Percentiles rank a stretch among this genome's conserved stretches.
These are phyloP conservation scores for Tursiops truncatus DNA, from an alignment of 2,113 vertebrate species.

Conservation along the genomic window DNA sequence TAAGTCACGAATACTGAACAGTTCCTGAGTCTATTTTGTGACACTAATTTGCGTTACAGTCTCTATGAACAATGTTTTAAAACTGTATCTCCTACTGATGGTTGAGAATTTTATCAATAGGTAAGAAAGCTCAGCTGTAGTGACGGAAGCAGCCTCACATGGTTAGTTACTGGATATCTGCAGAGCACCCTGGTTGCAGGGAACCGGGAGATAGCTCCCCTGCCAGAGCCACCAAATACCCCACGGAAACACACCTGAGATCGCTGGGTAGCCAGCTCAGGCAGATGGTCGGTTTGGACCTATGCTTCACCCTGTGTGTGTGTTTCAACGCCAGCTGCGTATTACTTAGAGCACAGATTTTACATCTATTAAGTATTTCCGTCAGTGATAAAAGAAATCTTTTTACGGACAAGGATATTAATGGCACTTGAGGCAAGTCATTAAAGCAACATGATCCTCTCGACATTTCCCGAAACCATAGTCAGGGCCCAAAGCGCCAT, in stretches of 20 bases:
- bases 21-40: neutral
- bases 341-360: neutral
- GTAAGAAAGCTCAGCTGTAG: neutral
- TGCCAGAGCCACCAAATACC: neutral
- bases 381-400: neutral
- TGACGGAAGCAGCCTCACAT: fast-evolving
- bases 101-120: neutral
- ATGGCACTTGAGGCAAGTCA: neutral
- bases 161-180: neutral
- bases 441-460: neutral
- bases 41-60: neutral
- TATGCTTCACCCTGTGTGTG: neutral
- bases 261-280: fast-evolving
- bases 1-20: neutral
- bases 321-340: neutral
- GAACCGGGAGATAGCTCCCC: fast-evolving
- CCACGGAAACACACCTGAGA: neutral
- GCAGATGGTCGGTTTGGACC: neutral
- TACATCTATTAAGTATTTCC: neutral
- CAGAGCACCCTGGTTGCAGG: neutral
- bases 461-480: neutral
- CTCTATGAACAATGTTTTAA: neutral
- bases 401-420: neutral
- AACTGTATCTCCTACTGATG: neutral
- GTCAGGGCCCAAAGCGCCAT: neutral